Percentiles rank a stretch among this genome's conserved stretches.
These are phyloP conservation scores for Aspiorhynchus laticeps DNA, from an alignment of 2,113 vertebrate genomes.

Conservation along the genomic window DNA sequence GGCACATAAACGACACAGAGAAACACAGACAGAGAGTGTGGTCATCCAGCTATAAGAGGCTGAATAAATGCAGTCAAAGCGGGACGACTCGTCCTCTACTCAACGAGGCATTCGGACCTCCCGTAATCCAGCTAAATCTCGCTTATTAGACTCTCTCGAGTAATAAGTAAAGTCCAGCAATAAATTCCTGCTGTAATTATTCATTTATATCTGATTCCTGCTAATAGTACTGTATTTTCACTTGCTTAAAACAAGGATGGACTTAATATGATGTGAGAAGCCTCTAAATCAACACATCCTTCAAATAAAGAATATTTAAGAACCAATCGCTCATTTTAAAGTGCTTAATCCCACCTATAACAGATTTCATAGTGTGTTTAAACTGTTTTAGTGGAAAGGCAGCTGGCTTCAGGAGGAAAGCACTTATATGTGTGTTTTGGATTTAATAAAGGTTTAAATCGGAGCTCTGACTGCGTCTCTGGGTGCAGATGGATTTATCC, in stretches of 20 bases:
- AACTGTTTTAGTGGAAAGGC: slow-evolving; percentile 19
- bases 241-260: neutral
- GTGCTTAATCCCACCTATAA: neutral
- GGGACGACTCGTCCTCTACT: neutral
- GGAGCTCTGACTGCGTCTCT: slow-evolving; percentile 4
- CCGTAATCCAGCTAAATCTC: neutral
- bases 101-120: neutral
- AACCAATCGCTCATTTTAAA: neutral
- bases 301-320: neutral
- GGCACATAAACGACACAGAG: neutral
- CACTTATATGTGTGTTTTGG: slow-evolving; percentile 33
- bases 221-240: neutral
- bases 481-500: slow-evolving; percentile 29
- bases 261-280: neutral
- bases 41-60: neutral
- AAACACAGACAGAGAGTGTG: neutral
- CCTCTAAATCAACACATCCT: neutral
- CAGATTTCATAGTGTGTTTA: slow-evolving; percentile 20
- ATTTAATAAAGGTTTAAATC: slow-evolving; percentile 40
- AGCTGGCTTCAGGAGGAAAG: slow-evolving; percentile 31
- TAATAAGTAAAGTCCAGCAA: slow-evolving; percentile 15
- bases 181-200: neutral
- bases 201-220: slow-evolving; percentile 12
- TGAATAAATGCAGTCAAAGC: neutral
- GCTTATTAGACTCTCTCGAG: neutral